These are phyloP conservation scores for Platorchestia sp. DNA, from an alignment of 1,140 invertebrate genomes.

Conservation along the genomic window DNA sequence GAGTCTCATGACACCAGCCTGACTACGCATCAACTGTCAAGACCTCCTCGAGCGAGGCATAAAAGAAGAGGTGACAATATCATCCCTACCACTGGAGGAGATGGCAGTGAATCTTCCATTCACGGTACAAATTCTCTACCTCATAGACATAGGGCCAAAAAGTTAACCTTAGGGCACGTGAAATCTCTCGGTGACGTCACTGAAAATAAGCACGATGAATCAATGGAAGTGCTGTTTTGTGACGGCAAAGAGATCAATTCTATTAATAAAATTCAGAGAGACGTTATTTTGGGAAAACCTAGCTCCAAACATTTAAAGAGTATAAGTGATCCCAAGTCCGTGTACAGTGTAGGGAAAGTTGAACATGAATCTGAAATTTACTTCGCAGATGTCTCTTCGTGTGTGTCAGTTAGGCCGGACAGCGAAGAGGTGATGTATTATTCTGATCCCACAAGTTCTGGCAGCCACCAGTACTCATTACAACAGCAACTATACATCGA, in stretches of 20 bases:
- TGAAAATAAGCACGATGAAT: slow-evolving; percentile 65
- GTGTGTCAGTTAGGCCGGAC: slow-evolving; percentile 79
- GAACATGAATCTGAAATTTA: slow-evolving; percentile 81
- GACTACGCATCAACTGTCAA: slow-evolving; percentile 57
- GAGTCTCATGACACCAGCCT: slow-evolving; percentile 67
- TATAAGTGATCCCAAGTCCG: slow-evolving; percentile 65
- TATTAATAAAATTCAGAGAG: slow-evolving; percentile 73
- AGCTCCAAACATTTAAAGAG: slow-evolving; percentile 65
- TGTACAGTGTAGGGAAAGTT: slow-evolving; percentile 66
- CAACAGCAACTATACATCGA: slow-evolving; percentile 46
- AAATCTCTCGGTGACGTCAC: slow-evolving; percentile 66
- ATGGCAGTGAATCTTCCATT: slow-evolving; percentile 10
- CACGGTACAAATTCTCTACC: slow-evolving; percentile 65
- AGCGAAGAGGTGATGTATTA: slow-evolving; percentile 68
- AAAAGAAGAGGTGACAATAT: slow-evolving; percentile 58
- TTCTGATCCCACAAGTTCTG: slow-evolving; percentile 67
- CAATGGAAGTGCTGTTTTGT: slow-evolving; percentile 66
- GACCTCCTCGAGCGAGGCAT: slow-evolving; percentile 59
- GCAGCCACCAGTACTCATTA: slow-evolving; percentile 63
- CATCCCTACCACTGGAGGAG: slow-evolving; percentile 57
- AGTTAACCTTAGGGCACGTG: slow-evolving; percentile 65
- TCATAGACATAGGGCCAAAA: slow-evolving; percentile 62
- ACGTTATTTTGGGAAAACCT: slow-evolving; percentile 71
- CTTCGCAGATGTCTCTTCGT: slow-evolving; percentile 88
- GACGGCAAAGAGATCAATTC: slow-evolving; percentile 73